Evolutionary conservation across 2,113 vertebrate species (phyloP).

Genomic region (Aix galericulata): DNA sequence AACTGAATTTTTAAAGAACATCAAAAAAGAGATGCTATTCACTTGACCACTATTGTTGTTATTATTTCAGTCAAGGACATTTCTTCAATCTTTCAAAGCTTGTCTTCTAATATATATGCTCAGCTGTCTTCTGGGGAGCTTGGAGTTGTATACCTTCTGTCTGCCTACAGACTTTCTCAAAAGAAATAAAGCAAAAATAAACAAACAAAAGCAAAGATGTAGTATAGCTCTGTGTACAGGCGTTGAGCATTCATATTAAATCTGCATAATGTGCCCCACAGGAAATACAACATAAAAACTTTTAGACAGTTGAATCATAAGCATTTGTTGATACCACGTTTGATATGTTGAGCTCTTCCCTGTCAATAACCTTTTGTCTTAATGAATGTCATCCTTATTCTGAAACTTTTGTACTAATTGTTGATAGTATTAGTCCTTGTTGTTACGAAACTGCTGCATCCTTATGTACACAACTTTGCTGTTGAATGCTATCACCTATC

Average conservation of each 20-base stretch:
- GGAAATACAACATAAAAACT: background rate
- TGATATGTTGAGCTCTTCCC: background rate
- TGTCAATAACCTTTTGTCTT: background rate
- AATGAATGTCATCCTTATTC: background rate
- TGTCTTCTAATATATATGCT: background rate
- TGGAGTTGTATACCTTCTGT: background rate
- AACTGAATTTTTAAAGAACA: background rate
- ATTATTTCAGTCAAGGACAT: fast-evolving
- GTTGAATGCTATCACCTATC: background rate
- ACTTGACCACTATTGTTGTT: background rate
- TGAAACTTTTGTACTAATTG: background rate
- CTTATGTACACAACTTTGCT: background rate
- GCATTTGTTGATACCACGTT: background rate
- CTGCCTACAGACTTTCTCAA: background rate
- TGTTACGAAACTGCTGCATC: background rate
- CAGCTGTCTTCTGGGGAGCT: background rate
- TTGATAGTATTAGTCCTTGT: background rate
- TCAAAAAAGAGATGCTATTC: background rate
- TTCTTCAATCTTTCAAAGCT: background rate
- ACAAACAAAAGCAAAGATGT: background rate
- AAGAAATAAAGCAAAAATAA: background rate
- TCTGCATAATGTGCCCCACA: background rate
- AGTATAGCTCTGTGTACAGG: background rate
- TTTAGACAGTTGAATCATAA: background rate
- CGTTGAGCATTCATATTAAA: background rate